Percentiles rank a stretch among this genome's conserved stretches.
Evolutionary conservation across 1,140 invertebrate genomes (phyloP).

Genomic region (Brachystomella parvula): DNA sequence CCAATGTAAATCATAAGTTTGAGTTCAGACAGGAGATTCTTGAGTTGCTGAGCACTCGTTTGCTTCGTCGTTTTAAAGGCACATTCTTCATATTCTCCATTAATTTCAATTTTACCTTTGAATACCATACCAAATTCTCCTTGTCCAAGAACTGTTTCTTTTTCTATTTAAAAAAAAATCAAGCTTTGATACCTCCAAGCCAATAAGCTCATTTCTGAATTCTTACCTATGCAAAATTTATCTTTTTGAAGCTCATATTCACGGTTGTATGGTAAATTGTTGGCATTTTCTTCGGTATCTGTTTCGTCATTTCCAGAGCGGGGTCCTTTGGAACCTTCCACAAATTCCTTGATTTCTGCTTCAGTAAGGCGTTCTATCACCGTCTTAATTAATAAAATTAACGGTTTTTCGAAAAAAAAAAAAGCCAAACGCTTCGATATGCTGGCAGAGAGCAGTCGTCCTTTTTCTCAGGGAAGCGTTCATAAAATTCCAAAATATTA

Average conservation of each 20-base stretch:
- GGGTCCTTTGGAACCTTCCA: neutral
- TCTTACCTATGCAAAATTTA: conserved; percentile 20
- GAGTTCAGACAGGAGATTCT: conserved; percentile 61
- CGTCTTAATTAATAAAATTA: no score
- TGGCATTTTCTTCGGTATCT: neutral
- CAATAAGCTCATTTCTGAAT: neutral
- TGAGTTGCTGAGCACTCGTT: conserved; percentile 1
- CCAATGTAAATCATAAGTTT: conserved; percentile 68
- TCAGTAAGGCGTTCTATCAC: neutral
- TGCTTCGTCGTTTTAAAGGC: conserved; percentile 12
- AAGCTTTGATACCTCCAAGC: neutral
- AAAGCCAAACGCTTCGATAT: no score
- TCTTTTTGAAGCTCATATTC: conserved; percentile 18
- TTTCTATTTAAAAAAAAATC: neutral
- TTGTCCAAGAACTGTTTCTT: conserved; percentile 1
- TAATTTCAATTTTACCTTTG: neutral
- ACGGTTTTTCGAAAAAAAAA: no score
- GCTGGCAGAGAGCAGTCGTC: no score
- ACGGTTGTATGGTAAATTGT: conserved; percentile 15
- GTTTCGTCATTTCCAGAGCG: neutral
- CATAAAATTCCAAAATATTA: no score
- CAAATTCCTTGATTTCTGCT: neutral
- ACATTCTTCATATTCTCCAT: neutral
- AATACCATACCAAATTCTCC: conserved; percentile 16
- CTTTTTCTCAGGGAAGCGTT: no score